Evolutionary conservation across 1,140 invertebrate genomes (phyloP).

Genomic region (Caenorhabditis tropicalis): DNA sequence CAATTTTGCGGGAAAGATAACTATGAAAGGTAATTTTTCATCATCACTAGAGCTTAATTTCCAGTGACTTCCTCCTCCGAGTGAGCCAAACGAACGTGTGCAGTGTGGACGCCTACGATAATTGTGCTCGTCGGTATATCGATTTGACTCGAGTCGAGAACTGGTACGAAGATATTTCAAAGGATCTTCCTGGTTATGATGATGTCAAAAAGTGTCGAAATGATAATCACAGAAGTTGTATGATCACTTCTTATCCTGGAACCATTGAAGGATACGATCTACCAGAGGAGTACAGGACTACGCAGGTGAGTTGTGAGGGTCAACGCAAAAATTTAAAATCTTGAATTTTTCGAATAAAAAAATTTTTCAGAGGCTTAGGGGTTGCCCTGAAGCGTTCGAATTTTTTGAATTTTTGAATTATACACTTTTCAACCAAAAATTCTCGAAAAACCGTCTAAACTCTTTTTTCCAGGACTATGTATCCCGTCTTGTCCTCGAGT

Average conservation of each 20-base stretch:
- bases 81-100: conserved; percentile 52
- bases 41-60: neutral
- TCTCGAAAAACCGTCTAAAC: too few relatives aligned
- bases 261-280: conserved; percentile 54
- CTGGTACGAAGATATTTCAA: conserved; percentile 49
- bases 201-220: conserved; percentile 39
- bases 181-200: conserved; percentile 42
- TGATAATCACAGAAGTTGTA: conserved; percentile 52
- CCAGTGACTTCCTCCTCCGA: conserved; percentile 49
- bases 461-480: conserved; percentile 54
- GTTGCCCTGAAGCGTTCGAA: too few relatives aligned
- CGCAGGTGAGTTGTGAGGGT: too few relatives aligned
- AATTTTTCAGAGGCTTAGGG: too few relatives aligned
- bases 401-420: too few relatives aligned
- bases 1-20: too few relatives aligned
- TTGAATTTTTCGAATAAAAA: too few relatives aligned
- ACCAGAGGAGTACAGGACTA: conserved; percentile 48
- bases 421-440: too few relatives aligned
- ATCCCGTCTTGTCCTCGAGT: conserved; percentile 50
- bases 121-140: conserved; percentile 52
- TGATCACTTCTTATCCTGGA: conserved; percentile 52
- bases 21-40: too few relatives aligned
- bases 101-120: conserved; percentile 51
- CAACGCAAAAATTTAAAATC: too few relatives aligned
- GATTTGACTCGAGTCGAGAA: conserved; percentile 43